Conservation (phyloP, 1,140 invertebrate genomes). For the Conus ventricosus region DNA sequence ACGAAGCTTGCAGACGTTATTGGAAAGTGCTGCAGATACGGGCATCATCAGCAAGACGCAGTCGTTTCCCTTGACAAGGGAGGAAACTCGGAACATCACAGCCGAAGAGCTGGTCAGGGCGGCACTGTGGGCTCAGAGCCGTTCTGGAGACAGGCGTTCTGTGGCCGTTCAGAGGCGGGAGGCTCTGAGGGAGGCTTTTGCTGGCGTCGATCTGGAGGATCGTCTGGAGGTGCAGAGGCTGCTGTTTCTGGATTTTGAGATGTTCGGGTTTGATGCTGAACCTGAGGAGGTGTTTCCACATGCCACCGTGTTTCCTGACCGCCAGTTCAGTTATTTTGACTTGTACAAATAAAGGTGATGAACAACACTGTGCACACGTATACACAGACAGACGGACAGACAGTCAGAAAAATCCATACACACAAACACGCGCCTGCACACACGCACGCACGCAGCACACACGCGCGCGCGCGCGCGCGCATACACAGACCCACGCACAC, state of each 20-base stretch:
- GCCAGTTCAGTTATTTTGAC: neutral
- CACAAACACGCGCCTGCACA: neutral
- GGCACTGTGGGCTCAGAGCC: conserved; percentile 29
- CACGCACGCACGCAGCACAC: neutral
- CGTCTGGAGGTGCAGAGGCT: conserved; percentile 35
- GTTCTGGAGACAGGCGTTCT: neutral
- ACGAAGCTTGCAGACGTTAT: conserved; percentile 54
- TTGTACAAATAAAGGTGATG: neutral
- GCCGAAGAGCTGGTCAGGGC: neutral
- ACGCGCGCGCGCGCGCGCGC: neutral
- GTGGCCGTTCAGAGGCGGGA: conserved; percentile 31
- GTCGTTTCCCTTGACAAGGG: conserved; percentile 52
- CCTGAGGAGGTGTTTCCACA: conserved; percentile 34
- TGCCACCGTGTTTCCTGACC: neutral
- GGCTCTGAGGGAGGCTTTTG: conserved; percentile 41
- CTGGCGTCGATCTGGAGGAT: conserved; percentile 19
- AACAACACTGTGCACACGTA: neutral
- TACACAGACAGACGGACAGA: neutral
- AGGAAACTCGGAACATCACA: neutral
- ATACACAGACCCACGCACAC: neutral
- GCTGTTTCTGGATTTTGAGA: conserved; percentile 43
- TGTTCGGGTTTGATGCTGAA: conserved; percentile 47
- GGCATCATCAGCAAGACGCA: conserved; percentile 58
- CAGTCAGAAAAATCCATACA: too few species aligned
- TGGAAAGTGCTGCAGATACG: conserved; percentile 67